Evolutionary conservation across 2,797 vertebrate species (phyloP).

Genomic region (Varecia variegata): DNA sequence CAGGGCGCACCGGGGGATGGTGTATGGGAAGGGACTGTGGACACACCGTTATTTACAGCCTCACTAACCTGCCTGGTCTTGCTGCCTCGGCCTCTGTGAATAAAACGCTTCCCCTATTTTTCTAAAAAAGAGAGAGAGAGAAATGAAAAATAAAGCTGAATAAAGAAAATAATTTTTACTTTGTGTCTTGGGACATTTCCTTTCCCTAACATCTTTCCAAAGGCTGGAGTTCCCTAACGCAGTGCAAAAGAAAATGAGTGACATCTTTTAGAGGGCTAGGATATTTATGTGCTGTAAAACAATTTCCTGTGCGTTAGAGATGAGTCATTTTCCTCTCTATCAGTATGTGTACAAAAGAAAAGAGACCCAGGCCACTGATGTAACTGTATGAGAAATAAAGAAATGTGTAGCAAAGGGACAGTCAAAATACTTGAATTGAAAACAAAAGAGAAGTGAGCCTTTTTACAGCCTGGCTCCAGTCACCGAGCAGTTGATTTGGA

Average conservation of each 20-base stretch:
- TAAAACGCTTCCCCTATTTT: neutral
- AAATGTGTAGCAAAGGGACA: conserved; percentile 33
- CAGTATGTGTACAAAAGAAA: neutral
- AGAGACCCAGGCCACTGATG: conserved; percentile 13
- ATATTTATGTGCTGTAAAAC: neutral
- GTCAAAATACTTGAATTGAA: conserved; percentile 62
- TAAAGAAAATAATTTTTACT: neutral
- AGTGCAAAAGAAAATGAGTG: neutral
- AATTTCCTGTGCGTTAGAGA: neutral
- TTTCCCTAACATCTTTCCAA: neutral
- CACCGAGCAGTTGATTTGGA: neutral
- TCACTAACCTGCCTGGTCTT: neutral
- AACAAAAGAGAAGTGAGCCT: conserved; percentile 53
- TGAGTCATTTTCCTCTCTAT: neutral
- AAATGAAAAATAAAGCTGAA: neutral
- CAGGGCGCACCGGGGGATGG: neutral
- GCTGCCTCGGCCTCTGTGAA: neutral
- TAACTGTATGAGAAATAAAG: conserved; percentile 39
- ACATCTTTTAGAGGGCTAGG: neutral
- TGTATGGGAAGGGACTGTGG: too few species aligned
- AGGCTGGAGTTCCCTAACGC: neutral
- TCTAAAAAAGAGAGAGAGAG: neutral
- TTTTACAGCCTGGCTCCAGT: conserved; percentile 3
- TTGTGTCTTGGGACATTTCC: neutral
- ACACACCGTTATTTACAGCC: neutral